Base-by-base conservation (phyloP, 2,797 vertebrate genomes). In the Lutjanus argentimaculatus region DNA sequence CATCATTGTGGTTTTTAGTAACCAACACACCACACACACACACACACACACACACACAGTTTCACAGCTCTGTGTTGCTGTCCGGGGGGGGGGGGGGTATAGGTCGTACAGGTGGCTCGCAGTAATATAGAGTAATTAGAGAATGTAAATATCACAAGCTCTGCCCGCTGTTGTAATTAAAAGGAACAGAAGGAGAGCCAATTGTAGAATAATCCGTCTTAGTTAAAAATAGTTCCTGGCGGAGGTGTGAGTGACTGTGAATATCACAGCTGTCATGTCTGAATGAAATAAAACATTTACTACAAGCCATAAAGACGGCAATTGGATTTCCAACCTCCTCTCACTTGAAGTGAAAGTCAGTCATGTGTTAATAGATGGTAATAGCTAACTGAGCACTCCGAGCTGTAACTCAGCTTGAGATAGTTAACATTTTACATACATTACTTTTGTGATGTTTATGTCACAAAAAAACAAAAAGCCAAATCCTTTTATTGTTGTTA, bases 81-180 rank as follows among this genome's bases (percentile, higher is more conserved):
- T 74, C 67, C 84, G n/a, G n/a, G n/a, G n/a, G n/a, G 82, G 86
- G 79, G 88, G 75, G 48, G 13, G 22, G 40, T 45, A 58, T 2
- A 63, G 89, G 89, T 89, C 79, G 53, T 2, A 22, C 77, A 90
- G 90, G 90, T 90, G 88, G 83, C 82, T 69, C 65, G 61, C 58
- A 77, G 77, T 92, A 89, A 91, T 85, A 88, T 49, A 75, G 85
- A 85, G 81, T 92, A 92, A 95, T 95, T 94, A 94, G 74, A 80
- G 58, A 89, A 89, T 71, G 89, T 92, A 94, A 95, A 95, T 93
- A 95, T 88, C 89, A 91, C 83, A 57, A 69, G 75, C 80, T 87
- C 82, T 59, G 78, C 67, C 77, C 40, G 65, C 82, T 45, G 82
- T 64, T n/a, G 52, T 94, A 91, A 94, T 94, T 91, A 92, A 91